Evolutionary conservation across 2,797 vertebrate species (phyloP).

Genomic region (Thripadectes ignobilis): DNA sequence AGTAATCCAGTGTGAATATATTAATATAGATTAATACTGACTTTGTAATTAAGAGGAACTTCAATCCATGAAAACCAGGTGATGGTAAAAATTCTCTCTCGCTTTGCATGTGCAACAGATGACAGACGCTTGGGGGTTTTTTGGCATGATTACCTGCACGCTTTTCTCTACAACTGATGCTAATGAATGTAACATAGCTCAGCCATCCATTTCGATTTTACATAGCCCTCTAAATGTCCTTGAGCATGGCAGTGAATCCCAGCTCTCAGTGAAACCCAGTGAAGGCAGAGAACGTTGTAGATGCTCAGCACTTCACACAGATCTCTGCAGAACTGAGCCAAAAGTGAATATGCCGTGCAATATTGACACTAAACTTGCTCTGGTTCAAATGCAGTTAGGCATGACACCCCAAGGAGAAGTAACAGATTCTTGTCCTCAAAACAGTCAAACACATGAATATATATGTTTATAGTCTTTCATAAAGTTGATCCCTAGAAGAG

Average conservation of each 20-base stretch:
- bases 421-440: not conserved
- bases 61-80: not conserved
- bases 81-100: constrained; percentile 7
- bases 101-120: not conserved
- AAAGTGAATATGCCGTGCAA: not conserved
- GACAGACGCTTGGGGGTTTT: not conserved
- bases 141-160: not conserved
- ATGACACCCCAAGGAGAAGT: not conserved
- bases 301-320: not conserved
- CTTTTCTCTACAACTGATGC: not conserved
- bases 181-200: constrained; percentile 18
- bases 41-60: not conserved
- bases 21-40: constrained; percentile 44
- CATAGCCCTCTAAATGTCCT: not conserved
- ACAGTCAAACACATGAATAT: not conserved
- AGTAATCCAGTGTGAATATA: constrained; percentile 43
- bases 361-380: not conserved
- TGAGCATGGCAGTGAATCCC: not conserved
- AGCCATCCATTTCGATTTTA: not conserved
- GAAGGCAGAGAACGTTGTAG: not conserved
- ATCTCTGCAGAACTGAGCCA: not conserved
- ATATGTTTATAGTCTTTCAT: not conserved
- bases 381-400: not conserved
- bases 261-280: not conserved
- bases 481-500: not conserved